phyloP scores from a whole-genome alignment of 1,140 invertebrate genomes.

The Drosophila ercepeae region DNA sequence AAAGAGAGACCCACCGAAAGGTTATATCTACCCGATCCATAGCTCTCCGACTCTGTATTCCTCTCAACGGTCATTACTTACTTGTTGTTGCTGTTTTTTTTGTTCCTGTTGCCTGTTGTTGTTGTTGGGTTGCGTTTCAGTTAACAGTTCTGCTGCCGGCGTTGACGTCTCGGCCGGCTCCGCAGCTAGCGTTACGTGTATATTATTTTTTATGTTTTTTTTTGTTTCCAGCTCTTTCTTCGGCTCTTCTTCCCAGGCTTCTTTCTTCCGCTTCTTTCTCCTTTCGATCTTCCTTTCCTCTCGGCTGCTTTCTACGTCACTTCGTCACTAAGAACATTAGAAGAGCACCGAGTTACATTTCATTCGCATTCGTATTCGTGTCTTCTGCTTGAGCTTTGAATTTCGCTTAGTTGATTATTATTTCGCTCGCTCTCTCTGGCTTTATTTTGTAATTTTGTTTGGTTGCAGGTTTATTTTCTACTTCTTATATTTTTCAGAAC shows the following conservation, averaged over 20 bases:
- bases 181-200: constrained; percentile 1
- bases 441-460: constrained; percentile 32
- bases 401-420: not conserved
- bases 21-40: not conserved
- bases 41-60: not conserved
- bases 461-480: constrained; percentile 1
- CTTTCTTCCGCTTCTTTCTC: not conserved
- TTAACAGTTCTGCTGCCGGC: constrained; percentile 33
- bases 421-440: not conserved
- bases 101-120: constrained; percentile 11
- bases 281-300: constrained; percentile 27
- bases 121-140: constrained; percentile 41
- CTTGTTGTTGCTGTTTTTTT: constrained; percentile 47
- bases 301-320: constrained; percentile 48
- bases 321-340: constrained; percentile 49
- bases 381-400: not conserved
- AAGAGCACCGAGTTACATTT: constrained; percentile 24
- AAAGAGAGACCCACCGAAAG: constrained; percentile 26
- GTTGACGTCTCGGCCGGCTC: constrained; percentile 3
- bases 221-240: constrained; percentile 25
- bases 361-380: not conserved
- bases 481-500: constrained; percentile 5
- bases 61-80: constrained; percentile 12
- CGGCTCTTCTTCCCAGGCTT: constrained; percentile 6
- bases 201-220: constrained; percentile 37